Evolutionary conservation across 2,797 vertebrate genomes (phyloP).

Genomic region (Manis crassicaudata): DNA sequence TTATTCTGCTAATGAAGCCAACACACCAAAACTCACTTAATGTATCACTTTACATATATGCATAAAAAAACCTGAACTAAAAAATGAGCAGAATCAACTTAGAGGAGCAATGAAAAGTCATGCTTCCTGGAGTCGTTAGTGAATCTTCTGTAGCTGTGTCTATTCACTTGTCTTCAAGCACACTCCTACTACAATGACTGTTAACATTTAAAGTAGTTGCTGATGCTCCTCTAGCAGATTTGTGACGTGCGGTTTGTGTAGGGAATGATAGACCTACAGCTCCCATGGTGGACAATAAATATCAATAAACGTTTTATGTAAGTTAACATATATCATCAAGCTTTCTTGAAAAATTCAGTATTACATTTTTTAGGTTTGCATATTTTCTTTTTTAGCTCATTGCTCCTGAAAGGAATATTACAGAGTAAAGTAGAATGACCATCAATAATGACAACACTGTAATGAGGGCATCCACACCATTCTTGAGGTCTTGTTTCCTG

Average conservation of each 20-base stretch:
- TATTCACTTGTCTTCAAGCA: not conserved
- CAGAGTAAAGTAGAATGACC: slow-evolving; percentile 3
- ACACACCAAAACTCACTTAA: not conserved
- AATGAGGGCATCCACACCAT: not conserved
- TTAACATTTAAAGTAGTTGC: not conserved
- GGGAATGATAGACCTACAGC: not conserved
- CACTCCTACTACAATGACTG: not conserved
- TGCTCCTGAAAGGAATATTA: not conserved
- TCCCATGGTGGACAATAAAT: not conserved
- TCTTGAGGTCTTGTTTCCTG: not conserved
- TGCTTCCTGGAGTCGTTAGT: not conserved
- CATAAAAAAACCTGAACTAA: not conserved
- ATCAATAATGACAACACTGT: not conserved
- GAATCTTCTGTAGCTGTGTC: not conserved
- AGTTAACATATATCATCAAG: not conserved
- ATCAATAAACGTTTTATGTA: not conserved
- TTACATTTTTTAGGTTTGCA: slow-evolving; percentile 21
- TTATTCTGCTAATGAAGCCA: slow-evolving; percentile 32
- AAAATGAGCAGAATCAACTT: not conserved
- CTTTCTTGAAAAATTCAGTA: slow-evolving; percentile 7
- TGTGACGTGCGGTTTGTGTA: not conserved
- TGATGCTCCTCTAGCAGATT: not conserved
- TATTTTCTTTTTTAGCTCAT: not conserved
- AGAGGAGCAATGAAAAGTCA: not conserved
- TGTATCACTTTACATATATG: not conserved